phyloP scores from a whole-genome alignment of 2,113 vertebrate genomes.

The Canis aureus region DNA sequence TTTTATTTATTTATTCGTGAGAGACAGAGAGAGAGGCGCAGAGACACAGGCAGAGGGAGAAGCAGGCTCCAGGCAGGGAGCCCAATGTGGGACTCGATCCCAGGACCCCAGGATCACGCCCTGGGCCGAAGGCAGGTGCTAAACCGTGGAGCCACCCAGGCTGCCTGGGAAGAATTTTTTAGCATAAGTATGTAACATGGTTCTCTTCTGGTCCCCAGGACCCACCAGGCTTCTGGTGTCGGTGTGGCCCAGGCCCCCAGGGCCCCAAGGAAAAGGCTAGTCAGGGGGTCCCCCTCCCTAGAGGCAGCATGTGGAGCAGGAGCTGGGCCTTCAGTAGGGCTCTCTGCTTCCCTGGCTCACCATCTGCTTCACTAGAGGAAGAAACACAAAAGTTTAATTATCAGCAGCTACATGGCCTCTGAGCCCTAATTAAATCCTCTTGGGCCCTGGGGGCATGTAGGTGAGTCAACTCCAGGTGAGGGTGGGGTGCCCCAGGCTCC shows the following conservation, averaged over 20 bases:
- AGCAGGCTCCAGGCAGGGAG: too few relatives aligned
- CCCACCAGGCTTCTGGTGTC: background rate
- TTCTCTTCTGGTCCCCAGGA: background rate
- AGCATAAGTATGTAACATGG: background rate
- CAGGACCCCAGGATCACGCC: too few relatives aligned
- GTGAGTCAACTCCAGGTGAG: background rate
- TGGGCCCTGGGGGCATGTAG: background rate
- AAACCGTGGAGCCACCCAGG: too few relatives aligned
- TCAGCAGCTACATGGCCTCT: slow-evolving; percentile 49
- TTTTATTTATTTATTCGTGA: too few relatives aligned
- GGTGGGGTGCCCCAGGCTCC: background rate
- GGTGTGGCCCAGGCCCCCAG: background rate
- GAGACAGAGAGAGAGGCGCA: too few relatives aligned
- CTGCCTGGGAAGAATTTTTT: background rate
- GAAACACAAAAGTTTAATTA: slow-evolving; percentile 69
- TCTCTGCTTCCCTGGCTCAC: background rate
- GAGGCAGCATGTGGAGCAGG: background rate
- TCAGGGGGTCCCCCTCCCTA: background rate
- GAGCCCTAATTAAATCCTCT: slow-evolving; percentile 70
- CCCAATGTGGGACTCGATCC: too few relatives aligned
- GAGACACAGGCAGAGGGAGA: too few relatives aligned
- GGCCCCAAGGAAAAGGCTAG: background rate
- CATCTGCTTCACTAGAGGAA: slow-evolving; percentile 63
- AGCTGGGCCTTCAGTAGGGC: background rate
- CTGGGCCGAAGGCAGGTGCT: too few relatives aligned